A percentile compares a stretch with the other conserved stretches of the same genome.
Conservation (phyloP, 1,140 invertebrate species). For the Zelostemma sp. region DNA sequence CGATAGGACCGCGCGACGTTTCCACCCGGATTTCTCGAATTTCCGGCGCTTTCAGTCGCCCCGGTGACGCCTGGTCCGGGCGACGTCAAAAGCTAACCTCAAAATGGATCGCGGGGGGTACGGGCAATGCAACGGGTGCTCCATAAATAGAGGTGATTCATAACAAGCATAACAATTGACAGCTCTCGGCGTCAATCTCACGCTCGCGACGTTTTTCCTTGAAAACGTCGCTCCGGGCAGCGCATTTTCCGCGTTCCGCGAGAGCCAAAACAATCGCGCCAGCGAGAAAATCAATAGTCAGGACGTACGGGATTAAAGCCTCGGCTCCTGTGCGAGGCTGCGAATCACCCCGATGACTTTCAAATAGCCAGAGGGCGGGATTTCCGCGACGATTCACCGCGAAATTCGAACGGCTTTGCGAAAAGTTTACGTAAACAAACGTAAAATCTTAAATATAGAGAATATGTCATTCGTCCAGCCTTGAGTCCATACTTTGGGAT, state of each 20-base stretch:
- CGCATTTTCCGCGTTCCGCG: no score
- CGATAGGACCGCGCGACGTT: neutral
- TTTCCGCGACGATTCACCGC: no score
- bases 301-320: slow-evolving; percentile 48
- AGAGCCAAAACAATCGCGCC: slow-evolving; percentile 56
- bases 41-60: neutral
- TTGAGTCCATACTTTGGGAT: neutral
- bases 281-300: slow-evolving; percentile 59
- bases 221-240: neutral
- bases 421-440: no score
- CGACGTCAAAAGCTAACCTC: slow-evolving; percentile 50
- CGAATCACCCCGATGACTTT: no score
- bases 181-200: slow-evolving; percentile 25
- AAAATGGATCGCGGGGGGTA: slow-evolving; percentile 33
- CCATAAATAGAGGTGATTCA: slow-evolving; percentile 61
- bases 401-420: no score
- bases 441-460: neutral
- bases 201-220: slow-evolving; percentile 4
- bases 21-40: neutral
- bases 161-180: slow-evolving; percentile 48
- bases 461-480: neutral
- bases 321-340: slow-evolving; percentile 19
- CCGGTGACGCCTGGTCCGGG: neutral
- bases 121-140: slow-evolving; percentile 55
- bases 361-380: no score